Conservation (phyloP, 2,797 vertebrate genomes). For the Yasuhikotakia modesta region DNA sequence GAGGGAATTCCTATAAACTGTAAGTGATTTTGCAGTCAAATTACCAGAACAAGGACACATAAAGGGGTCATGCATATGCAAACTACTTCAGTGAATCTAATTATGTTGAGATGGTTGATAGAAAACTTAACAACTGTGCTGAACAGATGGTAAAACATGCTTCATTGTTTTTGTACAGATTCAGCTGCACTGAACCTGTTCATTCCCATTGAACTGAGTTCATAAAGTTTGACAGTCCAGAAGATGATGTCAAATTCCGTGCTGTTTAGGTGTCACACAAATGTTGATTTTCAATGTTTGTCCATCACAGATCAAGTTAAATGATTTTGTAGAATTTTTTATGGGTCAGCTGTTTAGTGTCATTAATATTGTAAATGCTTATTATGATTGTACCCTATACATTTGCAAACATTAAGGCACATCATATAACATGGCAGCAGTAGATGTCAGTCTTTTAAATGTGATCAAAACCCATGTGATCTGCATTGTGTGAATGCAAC, state of each 20-base stretch:
- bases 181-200: constrained; percentile 40
- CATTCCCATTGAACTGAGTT: constrained; percentile 7
- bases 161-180: constrained; percentile 43
- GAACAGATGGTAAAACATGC: constrained; percentile 48
- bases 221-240: constrained; percentile 21
- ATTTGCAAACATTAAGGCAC: constrained; percentile 6
- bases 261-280: constrained; percentile 8
- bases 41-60: not conserved
- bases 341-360: not conserved
- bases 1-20: not conserved
- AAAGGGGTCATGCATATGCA: not conserved
- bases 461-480: not conserved
- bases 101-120: not conserved
- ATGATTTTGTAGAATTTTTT: not conserved
- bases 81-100: constrained; percentile 2
- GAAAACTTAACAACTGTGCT: constrained; percentile 30
- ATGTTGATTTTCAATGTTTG: not conserved
- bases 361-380: constrained; percentile 8
- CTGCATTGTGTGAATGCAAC: not conserved
- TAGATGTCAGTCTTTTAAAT: constrained; percentile 10
- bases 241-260: constrained; percentile 16
- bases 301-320: not conserved
- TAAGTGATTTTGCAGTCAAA: not conserved
- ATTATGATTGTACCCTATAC: not conserved
- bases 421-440: not conserved